These are phyloP conservation scores for Brachystomella parvula DNA, from an alignment of 1,140 invertebrate species.

Conservation along the genomic window DNA sequence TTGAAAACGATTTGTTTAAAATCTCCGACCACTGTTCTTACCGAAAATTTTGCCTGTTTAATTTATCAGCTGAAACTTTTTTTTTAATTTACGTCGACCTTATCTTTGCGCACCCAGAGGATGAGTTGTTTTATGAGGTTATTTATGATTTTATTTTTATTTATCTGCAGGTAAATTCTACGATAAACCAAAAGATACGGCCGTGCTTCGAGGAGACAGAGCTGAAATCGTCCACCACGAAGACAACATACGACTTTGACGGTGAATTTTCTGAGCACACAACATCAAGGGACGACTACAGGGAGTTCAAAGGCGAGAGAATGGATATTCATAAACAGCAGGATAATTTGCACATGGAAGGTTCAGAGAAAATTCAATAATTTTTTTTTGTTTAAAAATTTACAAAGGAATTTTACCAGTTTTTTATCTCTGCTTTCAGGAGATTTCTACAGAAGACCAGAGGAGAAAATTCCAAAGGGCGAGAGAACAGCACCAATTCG, in stretches of 20 bases:
- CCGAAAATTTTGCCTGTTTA: too few species aligned
- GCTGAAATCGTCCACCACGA: conserved; percentile 43
- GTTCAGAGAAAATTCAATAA: too few species aligned
- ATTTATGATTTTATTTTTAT: too few species aligned
- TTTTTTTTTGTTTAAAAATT: too few species aligned
- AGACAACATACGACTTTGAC: conserved; percentile 52
- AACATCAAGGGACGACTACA: background rate
- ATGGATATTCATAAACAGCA: conserved; percentile 31
- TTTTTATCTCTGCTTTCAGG: too few species aligned
- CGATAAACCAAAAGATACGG: conserved; percentile 14
- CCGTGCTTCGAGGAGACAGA: conserved; percentile 47
- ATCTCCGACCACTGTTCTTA: too few species aligned
- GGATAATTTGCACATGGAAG: conserved; percentile 33
- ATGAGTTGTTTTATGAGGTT: too few species aligned
- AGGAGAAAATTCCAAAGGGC: conserved; percentile 32
- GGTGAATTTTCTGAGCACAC: conserved; percentile 46
- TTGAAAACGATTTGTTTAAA: too few species aligned
- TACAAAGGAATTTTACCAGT: too few species aligned
- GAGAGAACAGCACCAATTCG: conserved; percentile 39
- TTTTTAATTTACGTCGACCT: too few species aligned
- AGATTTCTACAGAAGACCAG: conserved; percentile 31
- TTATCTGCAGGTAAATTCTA: conserved; percentile 21
- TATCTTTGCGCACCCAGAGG: too few species aligned
- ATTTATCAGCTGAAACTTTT: too few species aligned
- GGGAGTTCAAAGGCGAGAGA: conserved; percentile 1